Percentiles rank a stretch among this genome's conserved stretches.
phyloP scores from a whole-genome alignment of 2,888 invertebrate species.

The Heliconius erato region DNA sequence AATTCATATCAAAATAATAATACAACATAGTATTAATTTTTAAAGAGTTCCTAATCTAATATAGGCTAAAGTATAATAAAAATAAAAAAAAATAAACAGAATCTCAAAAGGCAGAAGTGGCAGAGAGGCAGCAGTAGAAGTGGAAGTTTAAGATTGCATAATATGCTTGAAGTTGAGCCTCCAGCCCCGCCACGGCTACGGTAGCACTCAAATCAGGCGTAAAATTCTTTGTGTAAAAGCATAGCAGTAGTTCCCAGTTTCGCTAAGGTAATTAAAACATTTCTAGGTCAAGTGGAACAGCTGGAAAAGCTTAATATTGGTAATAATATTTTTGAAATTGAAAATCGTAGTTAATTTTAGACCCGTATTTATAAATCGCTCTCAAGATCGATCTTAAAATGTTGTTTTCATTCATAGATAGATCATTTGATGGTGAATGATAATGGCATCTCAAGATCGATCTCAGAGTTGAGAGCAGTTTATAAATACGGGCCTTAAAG shows the following conservation, averaged over 20 bases:
- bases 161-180: conserved; percentile 44
- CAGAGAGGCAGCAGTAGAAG: not conserved
- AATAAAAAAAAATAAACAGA: not conserved
- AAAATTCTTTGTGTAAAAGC: conserved; percentile 46
- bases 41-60: too few species aligned
- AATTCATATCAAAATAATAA: not conserved
- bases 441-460: too few species aligned
- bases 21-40: not conserved
- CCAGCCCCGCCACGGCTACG: conserved; percentile 33
- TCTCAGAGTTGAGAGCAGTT: too few species aligned
- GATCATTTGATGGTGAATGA: too few species aligned
- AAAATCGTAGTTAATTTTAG: not conserved
- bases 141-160: conserved; percentile 41
- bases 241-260: conserved; percentile 43
- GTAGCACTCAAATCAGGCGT: conserved; percentile 46
- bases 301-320: conserved; percentile 15
- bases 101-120: not conserved
- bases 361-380: too few species aligned
- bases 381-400: too few species aligned
- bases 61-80: too few species aligned
- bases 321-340: not conserved
- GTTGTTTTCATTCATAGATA: too few species aligned
- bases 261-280: conserved; percentile 36
- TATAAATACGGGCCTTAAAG: too few species aligned
- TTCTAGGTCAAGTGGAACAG: conserved; percentile 21